Evolutionary conservation across 2,888 invertebrate species (phyloP).

Genomic region (Euzophera pinguis): DNA sequence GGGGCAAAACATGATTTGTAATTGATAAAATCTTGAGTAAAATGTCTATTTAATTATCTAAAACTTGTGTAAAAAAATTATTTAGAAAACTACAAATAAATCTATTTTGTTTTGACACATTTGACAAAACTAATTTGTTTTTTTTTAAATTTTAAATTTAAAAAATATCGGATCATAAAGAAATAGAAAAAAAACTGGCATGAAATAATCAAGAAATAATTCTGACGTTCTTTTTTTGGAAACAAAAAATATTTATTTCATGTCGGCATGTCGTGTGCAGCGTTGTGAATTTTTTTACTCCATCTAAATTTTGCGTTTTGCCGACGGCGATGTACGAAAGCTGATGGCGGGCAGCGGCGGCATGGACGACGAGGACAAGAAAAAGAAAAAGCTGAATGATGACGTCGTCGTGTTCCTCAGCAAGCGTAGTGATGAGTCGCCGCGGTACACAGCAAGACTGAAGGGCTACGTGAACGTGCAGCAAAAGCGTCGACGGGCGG

Average conservation of each 20-base stretch:
- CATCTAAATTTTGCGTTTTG: constrained; percentile 14
- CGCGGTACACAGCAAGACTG: constrained; percentile 22
- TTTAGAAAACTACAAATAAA: background rate
- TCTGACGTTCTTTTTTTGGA: constrained; percentile 11
- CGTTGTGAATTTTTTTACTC: background rate
- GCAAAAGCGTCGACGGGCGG: constrained; percentile 19
- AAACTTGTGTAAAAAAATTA: background rate
- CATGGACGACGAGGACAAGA: constrained; percentile 20
- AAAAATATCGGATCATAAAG: too few species aligned
- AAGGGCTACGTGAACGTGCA: constrained; percentile 22
- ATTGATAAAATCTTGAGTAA: background rate
- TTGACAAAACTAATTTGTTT: background rate
- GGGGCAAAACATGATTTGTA: constrained; percentile 55
- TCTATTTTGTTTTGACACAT: background rate
- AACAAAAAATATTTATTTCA: constrained; percentile 8
- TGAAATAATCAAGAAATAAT: background rate
- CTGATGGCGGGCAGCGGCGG: constrained; percentile 17
- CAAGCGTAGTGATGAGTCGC: constrained; percentile 22
- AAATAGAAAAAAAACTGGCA: background rate
- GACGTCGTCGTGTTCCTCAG: constrained; percentile 24
- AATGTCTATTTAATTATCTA: background rate
- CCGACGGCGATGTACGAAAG: constrained; percentile 12
- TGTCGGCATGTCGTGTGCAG: constrained; percentile 4
- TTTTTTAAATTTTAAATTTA: background rate
- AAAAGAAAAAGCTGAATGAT: constrained; percentile 24